Evolutionary conservation across 2,888 invertebrate species (phyloP).

Genomic region (Encarsia formosa): DNA sequence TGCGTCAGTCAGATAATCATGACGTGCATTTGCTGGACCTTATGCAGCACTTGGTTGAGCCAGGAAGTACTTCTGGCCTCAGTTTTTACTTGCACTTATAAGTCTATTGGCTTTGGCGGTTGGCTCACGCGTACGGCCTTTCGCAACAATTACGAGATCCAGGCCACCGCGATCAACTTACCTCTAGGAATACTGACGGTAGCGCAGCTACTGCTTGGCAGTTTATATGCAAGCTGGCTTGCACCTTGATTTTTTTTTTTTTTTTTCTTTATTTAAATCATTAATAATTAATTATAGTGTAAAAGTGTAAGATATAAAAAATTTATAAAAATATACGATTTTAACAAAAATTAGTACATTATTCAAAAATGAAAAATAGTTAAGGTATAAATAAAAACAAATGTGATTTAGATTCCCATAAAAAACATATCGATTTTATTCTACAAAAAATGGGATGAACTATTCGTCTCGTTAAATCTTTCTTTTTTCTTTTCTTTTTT

Average conservation of each 20-base stretch:
- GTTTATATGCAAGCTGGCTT: slow-evolving; percentile 44
- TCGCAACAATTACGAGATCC: slow-evolving; percentile 43
- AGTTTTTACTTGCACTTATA: slow-evolving; percentile 46
- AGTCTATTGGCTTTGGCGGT: slow-evolving; percentile 47
- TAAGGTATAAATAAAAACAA: neutral
- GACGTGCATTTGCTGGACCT: slow-evolving; percentile 44
- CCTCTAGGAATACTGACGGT: slow-evolving; percentile 46
- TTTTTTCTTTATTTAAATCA: too few species aligned
- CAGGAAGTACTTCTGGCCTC: slow-evolving; percentile 41
- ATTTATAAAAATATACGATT: too few species aligned
- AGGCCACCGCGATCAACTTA: slow-evolving; percentile 41
- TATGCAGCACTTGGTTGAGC: slow-evolving; percentile 45
- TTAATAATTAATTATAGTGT: too few species aligned
- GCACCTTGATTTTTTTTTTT: slow-evolving; percentile 32
- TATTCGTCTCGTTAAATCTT: slow-evolving; percentile 16
- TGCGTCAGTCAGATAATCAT: slow-evolving; percentile 44
- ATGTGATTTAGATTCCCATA: slow-evolving; percentile 41
- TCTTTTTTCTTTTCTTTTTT: slow-evolving; percentile 7
- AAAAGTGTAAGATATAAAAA: too few species aligned
- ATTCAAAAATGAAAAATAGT: too few species aligned
- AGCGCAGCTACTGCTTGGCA: slow-evolving; percentile 45
- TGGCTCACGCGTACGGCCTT: slow-evolving; percentile 47
- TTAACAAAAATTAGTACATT: too few species aligned
- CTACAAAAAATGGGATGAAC: slow-evolving; percentile 51
- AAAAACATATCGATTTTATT: slow-evolving; percentile 52